phyloP scores from a whole-genome alignment of 2,888 invertebrate genomes.

The Eugnorisma glareosa region DNA sequence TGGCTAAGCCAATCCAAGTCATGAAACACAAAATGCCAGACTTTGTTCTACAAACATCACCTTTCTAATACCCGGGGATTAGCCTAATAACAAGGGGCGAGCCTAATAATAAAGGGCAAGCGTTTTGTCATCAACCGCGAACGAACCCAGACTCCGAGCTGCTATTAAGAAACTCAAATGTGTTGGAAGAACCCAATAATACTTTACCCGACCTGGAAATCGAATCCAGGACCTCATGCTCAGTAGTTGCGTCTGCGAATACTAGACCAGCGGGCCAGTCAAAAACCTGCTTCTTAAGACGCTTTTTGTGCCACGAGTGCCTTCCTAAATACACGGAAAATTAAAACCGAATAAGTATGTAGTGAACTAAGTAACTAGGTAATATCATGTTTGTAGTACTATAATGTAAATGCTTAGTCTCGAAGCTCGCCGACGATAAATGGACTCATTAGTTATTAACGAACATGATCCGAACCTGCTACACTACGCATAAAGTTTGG shows the following conservation, averaged over 20 bases:
- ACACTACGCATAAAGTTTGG: neutral
- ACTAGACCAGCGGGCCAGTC: neutral
- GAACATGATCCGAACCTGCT: constrained; percentile 6
- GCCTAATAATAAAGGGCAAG: too few relatives aligned
- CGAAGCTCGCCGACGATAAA: constrained; percentile 14
- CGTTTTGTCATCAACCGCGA: neutral
- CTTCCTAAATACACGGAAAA: neutral
- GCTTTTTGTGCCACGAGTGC: neutral
- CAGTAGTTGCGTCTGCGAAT: neutral
- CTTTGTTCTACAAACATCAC: neutral
- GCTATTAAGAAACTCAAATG: neutral
- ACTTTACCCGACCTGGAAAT: neutral
- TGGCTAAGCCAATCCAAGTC: neutral
- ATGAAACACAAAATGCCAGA: neutral
- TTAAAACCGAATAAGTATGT: too few relatives aligned
- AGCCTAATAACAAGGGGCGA: neutral
- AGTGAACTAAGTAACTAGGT: too few relatives aligned
- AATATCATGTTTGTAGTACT: constrained; percentile 9
- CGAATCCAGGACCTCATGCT: neutral
- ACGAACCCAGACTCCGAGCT: neutral
- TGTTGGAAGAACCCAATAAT: neutral
- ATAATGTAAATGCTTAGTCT: constrained; percentile 8
- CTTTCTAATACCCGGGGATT: neutral
- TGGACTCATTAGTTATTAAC: constrained; percentile 45
- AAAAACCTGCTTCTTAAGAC: neutral